Evolutionary conservation across 2,888 invertebrate species (phyloP), one percentile per base, ranked within the genome.

Genomic region (Lithophane socia): DNA sequence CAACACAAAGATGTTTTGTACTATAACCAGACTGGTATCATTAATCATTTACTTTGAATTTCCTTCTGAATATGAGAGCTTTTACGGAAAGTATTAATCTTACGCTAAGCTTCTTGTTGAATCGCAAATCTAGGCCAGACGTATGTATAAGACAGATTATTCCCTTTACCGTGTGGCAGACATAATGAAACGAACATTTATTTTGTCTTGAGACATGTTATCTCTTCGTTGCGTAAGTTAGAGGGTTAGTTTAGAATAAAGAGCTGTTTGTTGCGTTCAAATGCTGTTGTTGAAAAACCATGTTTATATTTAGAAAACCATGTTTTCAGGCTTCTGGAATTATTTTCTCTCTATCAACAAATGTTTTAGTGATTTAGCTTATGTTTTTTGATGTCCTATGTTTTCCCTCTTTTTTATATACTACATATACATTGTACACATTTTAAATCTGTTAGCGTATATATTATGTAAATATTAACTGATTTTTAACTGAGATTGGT

Each of bases 1-100:
- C 61, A 56, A 24, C 56, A 79, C 77, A 76, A 80, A 79, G 63
- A 70, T 67, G 73, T 79, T 86, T 84, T 82, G 75, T 70, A 75
- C 24, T 61, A 42, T 74, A 85, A 66, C 72, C 61, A 68, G 67
- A 29, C 65, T 21, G 18, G 8, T 18, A 77, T 79, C 86, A 81
- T 86, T 79, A 81, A 87, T 86, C 86, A 83, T 73, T 74, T 63
- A 68, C 78, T 66, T 82, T 64, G 73, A 81, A 82, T 70, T 67
- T 18, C 52, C 69, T 47, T 47, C 70, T 73, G 72, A 76, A 84
- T 75, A n/a, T 75, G 63, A 73, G 75, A 54, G 74, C 73, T 80
- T 81, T 81, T 71, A 78, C 65, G 70, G 65, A 83, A 80, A 84
- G 52, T 80, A 80, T 80, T 80, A 84, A 84, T 83, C 73, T 76